Evolutionary conservation across 2,113 vertebrate species (phyloP), one percentile per base, ranked within the genome.

Genomic region (Dasyprocta punctata): DNA sequence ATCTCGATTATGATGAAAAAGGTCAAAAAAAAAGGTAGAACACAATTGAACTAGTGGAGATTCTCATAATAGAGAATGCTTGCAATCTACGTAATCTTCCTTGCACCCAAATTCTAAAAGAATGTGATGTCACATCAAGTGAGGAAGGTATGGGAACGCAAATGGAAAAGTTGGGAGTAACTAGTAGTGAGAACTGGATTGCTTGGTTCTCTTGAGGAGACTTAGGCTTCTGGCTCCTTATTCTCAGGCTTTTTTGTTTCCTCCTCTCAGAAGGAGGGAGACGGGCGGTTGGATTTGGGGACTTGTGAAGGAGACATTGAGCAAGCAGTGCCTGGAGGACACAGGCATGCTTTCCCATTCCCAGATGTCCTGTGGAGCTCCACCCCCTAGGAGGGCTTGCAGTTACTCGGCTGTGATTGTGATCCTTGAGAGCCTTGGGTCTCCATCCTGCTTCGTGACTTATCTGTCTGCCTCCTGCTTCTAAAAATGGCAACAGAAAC

Each of bases 401-500:
- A 54, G 89, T 22, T 41, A 16, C 81, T 90, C 91, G 11, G 60
- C 82, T 47, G 84, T 47, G 92, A 65, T 19, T 47, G 26, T 2
- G 49, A 88, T 36, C 22, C 54, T 60, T 49, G 52, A 52, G 90
- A 61, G 54, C 84, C 49, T 44, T 11, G 7, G 44, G 84, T 58
- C 52, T 63, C 22, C 4, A 49, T 47, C 52, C 41, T 96, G 87
- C 90, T 73, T 94, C 26, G 47, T 19, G 52, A 44, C 65, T 73
- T 92, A 95, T 56, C 90, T 94, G 77, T 83, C 86, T 91, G 49
- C 33, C 22, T 28, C 36, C 36, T n/a, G 88, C 67, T 93, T 95
- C 85, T 96, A 56, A 92, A 95, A 92, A 75, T n/a, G 86, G 81
- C 78, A 89, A 20, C 7, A 33, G 49, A 10, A 67, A 89, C 36